phyloP scores from a whole-genome alignment of 1,140 invertebrate species.

The Anastrepha ludens region DNA sequence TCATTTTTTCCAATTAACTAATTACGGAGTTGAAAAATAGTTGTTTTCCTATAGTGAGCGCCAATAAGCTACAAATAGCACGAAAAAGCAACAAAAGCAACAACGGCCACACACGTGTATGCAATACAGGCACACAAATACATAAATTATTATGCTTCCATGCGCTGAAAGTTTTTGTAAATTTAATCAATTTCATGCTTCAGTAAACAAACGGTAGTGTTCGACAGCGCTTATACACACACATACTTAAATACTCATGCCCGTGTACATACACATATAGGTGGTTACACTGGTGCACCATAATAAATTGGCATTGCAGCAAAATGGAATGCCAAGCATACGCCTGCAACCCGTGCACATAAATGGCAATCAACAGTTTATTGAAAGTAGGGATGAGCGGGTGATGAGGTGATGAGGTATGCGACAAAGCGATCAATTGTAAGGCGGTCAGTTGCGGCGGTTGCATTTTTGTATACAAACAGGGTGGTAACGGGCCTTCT shows the following conservation, averaged over 20 bases:
- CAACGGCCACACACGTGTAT: background rate
- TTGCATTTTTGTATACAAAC: background rate
- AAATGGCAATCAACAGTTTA: slow-evolving; percentile 23
- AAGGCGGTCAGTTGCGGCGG: slow-evolving; percentile 17
- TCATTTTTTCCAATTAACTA: background rate
- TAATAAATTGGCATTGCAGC: slow-evolving; percentile 44
- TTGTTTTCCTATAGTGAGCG: background rate
- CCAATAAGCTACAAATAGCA: slow-evolving; percentile 13
- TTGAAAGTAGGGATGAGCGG: background rate
- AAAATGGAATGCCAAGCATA: background rate
- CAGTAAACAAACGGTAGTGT: background rate
- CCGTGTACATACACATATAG: background rate
- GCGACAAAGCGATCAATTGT: slow-evolving; percentile 32
- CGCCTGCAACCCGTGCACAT: background rate
- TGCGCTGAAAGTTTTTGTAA: background rate
- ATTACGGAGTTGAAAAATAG: background rate
- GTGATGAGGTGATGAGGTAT: background rate
- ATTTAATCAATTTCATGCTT: slow-evolving; percentile 34
- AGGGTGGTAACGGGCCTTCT: no score
- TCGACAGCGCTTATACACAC: background rate
- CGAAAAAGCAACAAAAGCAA: no score
- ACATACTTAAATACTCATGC: background rate
- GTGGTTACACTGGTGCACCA: background rate
- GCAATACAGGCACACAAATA: background rate
- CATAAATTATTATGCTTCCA: background rate